Percentiles rank a stretch among this genome's conserved stretches.
phyloP scores from a whole-genome alignment of 1,140 invertebrate species.

The Octopus sinensis region DNA sequence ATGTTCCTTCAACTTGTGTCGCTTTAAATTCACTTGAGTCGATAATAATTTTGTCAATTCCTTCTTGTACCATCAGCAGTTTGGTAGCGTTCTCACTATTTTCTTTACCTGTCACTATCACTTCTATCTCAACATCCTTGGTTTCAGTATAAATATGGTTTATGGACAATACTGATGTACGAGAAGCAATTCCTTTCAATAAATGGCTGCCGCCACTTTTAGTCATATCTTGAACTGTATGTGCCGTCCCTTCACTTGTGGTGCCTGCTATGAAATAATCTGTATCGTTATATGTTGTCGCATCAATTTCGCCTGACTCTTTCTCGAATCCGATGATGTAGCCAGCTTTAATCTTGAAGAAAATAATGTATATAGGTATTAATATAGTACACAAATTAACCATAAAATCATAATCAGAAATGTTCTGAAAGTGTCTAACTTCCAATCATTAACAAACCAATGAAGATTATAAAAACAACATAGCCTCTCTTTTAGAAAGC shows the following conservation, averaged over 20 bases:
- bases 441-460: no score
- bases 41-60: slow-evolving; percentile 33
- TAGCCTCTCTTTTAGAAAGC: no score
- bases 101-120: background rate
- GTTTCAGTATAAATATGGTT: background rate
- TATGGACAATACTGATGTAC: background rate
- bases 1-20: slow-evolving; percentile 12
- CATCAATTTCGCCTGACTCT: background rate
- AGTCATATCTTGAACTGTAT: background rate
- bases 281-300: background rate
- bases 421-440: no score
- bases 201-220: background rate
- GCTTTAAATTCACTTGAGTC: slow-evolving; percentile 23
- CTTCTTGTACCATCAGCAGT: slow-evolving; percentile 30
- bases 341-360: background rate
- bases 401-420: no score
- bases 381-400: no score
- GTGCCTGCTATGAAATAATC: background rate
- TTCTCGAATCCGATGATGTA: background rate
- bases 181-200: background rate
- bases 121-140: background rate
- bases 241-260: background rate
- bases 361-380: background rate
- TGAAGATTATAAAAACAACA: no score
- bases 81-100: slow-evolving; percentile 7